phyloP scores from a whole-genome alignment of 2,113 vertebrate genomes.

The Labeo catla region DNA sequence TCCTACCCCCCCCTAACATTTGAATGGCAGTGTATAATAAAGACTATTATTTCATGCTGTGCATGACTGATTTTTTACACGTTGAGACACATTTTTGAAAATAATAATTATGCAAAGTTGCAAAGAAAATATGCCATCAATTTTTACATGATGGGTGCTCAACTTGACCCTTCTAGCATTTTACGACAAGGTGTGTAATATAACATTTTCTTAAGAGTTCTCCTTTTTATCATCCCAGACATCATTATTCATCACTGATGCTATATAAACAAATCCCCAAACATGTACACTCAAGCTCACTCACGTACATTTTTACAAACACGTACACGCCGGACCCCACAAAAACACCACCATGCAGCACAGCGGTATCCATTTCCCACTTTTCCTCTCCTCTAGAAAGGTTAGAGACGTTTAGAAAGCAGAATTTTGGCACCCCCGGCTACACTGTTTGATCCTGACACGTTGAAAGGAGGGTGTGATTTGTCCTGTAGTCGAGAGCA shows the following conservation, averaged over 20 bases:
- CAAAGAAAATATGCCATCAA: not conserved
- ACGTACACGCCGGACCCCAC: slow-evolving; percentile 26
- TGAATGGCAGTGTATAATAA: not conserved
- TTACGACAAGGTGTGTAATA: not conserved
- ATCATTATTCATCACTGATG: not conserved
- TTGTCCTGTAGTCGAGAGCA: slow-evolving; percentile 54
- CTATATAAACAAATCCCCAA: not conserved
- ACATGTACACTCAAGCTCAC: not conserved
- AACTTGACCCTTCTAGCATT: not conserved
- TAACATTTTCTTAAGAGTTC: not conserved
- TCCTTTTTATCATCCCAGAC: not conserved
- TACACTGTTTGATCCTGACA: slow-evolving; percentile 46
- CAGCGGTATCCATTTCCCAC: not conserved
- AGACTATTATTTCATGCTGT: not conserved
- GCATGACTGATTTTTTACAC: not conserved
- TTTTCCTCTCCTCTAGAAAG: slow-evolving; percentile 19
- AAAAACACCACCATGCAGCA: not conserved
- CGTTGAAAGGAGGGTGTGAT: slow-evolving; percentile 37
- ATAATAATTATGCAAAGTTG: not conserved
- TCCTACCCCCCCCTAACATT: not conserved
- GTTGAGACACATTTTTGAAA: slow-evolving; percentile 7
- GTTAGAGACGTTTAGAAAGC: slow-evolving; percentile 28
- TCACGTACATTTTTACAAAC: not conserved
- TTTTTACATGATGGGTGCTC: not conserved
- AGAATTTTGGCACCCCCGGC: slow-evolving; percentile 14